Percentiles rank a stretch among this genome's conserved stretches.
Conservation (phyloP, 2,113 vertebrate genomes). For the Chionodraco myersi region DNA sequence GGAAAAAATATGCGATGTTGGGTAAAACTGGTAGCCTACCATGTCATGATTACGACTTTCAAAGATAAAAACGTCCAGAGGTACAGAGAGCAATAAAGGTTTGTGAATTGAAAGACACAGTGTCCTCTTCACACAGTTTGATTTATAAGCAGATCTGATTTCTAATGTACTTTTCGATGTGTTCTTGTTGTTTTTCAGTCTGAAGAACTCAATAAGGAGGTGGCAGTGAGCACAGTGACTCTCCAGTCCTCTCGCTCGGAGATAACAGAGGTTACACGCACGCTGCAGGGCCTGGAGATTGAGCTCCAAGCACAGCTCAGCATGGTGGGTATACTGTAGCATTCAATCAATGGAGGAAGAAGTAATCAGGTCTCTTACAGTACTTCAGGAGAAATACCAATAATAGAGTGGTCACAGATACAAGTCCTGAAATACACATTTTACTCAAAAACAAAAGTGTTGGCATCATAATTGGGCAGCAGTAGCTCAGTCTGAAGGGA, state of each 20-base stretch:
- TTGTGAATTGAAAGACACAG: not conserved
- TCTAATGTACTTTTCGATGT: not conserved
- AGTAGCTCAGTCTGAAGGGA: no score
- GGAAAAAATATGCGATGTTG: no score
- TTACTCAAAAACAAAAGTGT: no score
- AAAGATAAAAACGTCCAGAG: no score
- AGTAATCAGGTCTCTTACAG: no score
- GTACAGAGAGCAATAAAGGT: not conserved
- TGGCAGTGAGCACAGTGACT: constrained; percentile 76
- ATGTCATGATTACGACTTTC: no score
- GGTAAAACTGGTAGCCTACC: no score
- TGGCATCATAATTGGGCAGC: no score
- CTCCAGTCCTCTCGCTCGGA: constrained; percentile 82
- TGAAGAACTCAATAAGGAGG: constrained; percentile 84
- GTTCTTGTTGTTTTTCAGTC: constrained; percentile 71
- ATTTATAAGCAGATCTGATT: not conserved
- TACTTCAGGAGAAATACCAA: no score
- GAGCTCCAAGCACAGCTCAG: constrained; percentile 85
- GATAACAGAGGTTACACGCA: constrained; percentile 85
- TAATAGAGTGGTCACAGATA: no score
- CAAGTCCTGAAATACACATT: no score
- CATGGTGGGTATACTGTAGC: constrained; percentile 77
- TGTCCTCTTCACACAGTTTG: not conserved
- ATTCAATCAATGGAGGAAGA: no score
- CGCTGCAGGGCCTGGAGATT: constrained; percentile 86